Conservation (phyloP, 2,888 invertebrate genomes). For the Tetheella fluctuosa region DNA sequence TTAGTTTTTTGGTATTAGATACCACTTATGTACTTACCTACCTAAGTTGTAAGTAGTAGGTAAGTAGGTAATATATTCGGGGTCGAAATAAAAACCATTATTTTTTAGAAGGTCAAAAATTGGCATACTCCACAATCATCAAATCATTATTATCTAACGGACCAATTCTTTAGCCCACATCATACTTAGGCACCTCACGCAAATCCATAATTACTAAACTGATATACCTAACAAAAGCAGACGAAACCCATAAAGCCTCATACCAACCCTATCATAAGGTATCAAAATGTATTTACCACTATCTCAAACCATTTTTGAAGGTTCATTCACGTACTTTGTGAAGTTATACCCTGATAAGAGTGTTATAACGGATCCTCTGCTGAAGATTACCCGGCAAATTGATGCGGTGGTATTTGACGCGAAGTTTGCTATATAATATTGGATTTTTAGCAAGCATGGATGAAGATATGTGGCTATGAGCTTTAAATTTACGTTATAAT, state of each 20-base stretch:
- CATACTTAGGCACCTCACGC: neutral
- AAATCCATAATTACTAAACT: neutral
- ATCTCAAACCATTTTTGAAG: constrained; percentile 1
- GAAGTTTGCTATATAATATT: neutral
- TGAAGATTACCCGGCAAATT: neutral
- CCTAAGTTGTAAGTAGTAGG: too few relatives aligned
- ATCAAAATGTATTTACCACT: constrained; percentile 8
- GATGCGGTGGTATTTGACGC: neutral
- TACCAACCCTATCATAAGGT: neutral
- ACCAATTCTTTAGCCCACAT: neutral
- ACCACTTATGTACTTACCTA: too few relatives aligned
- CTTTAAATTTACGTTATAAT: too few relatives aligned
- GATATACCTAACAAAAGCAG: neutral
- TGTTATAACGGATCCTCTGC: neutral
- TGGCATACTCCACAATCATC: too few relatives aligned
- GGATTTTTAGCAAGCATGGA: neutral
- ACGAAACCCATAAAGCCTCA: neutral
- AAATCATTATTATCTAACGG: neutral
- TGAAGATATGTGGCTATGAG: too few relatives aligned
- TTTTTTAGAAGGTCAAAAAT: too few relatives aligned
- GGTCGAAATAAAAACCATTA: too few relatives aligned
- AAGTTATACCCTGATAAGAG: neutral
- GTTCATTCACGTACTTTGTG: neutral
- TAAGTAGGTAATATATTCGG: too few relatives aligned
- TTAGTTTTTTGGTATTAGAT: too few relatives aligned